Conservation (phyloP, 2,113 vertebrate genomes). For the Otolemur garnettii region DNA sequence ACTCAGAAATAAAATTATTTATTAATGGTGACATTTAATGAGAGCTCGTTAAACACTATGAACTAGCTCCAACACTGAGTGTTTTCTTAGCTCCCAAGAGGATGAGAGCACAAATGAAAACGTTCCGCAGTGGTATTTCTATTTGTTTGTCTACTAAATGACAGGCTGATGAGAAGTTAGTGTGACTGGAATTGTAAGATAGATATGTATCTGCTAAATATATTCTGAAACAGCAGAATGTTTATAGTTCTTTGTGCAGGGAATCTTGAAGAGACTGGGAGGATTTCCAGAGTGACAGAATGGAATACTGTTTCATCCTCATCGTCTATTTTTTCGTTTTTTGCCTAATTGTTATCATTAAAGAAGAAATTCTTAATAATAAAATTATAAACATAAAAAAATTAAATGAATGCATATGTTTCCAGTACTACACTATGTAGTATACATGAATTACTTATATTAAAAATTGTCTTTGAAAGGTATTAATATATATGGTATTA, state of each 20-base stretch:
- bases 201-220: neutral
- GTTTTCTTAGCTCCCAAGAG: neutral
- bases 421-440: neutral
- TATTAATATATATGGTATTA: neutral
- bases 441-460: neutral
- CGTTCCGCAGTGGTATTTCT: neutral
- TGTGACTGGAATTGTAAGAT: neutral
- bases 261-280: neutral
- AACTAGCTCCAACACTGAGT: too few relatives aligned
- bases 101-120: accelerated
- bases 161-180: neutral
- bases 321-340: neutral
- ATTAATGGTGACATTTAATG: neutral
- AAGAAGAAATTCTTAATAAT: neutral
- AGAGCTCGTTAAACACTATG: neutral
- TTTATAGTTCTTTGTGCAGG: neutral
- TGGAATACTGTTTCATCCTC: neutral
- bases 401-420: neutral
- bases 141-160: neutral
- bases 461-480: neutral
- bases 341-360: neutral
- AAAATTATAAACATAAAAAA: neutral
- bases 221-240: neutral
- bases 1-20: neutral
- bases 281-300: neutral